phyloP scores from a whole-genome alignment of 2,797 vertebrate genomes.

The Acestrorhynchus altus region DNA sequence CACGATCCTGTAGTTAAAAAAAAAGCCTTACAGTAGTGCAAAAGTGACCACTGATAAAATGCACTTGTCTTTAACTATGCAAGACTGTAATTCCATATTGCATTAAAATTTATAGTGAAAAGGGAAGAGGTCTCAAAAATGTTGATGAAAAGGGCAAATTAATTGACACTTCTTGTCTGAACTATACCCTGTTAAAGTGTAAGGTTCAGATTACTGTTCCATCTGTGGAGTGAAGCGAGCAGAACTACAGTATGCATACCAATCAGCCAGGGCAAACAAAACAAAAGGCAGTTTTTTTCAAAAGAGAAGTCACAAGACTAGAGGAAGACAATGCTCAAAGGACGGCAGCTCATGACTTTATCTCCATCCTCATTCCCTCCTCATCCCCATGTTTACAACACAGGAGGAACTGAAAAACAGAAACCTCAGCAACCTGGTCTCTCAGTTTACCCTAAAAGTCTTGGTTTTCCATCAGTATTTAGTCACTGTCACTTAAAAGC shows the following conservation, averaged over 20 bases:
- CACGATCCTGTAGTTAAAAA: neutral
- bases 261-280: constrained; percentile 1
- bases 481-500: too few relatives aligned
- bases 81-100: constrained; percentile 19
- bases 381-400: constrained; percentile 7
- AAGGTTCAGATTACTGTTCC: constrained; percentile 6
- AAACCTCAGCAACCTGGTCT: neutral
- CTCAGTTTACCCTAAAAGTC: neutral
- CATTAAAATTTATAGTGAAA: constrained; percentile 16
- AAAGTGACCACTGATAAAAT: neutral
- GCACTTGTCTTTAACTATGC: constrained; percentile 33
- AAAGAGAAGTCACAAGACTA: constrained; percentile 33
- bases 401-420: neutral
- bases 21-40: constrained; percentile 32
- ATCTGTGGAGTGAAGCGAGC: neutral
- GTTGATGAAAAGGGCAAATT: constrained; percentile 11
- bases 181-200: neutral
- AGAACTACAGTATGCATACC: constrained; percentile 33
- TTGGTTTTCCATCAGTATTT: constrained; percentile 13
- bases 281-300: constrained; percentile 31
- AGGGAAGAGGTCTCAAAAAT: constrained; percentile 10
- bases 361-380: constrained; percentile 14
- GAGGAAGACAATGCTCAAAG: constrained; percentile 68
- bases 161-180: constrained; percentile 21
- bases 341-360: constrained; percentile 70